Evolutionary conservation across 2,113 vertebrate genomes (phyloP).

Genomic region (Neotragus pygmaeus): DNA sequence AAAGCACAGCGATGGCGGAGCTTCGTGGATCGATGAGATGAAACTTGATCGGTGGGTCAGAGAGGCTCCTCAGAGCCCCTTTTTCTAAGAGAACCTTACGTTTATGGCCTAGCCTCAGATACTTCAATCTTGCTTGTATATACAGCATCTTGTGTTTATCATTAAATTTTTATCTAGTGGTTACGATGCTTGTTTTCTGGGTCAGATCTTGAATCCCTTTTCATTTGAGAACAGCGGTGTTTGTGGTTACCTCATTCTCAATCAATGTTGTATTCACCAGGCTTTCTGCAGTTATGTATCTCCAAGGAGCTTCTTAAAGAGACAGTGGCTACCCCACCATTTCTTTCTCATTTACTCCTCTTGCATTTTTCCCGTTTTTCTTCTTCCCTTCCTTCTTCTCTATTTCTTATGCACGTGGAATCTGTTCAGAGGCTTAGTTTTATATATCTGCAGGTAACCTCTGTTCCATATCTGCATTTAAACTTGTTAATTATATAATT

Average conservation of each 20-base stretch:
- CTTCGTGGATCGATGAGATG: slow-evolving; percentile 75
- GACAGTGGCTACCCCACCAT: slow-evolving; percentile 30
- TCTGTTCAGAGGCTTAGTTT: neutral
- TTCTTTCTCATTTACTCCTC: neutral
- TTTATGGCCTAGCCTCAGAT: slow-evolving; percentile 72
- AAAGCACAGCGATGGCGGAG: slow-evolving; percentile 71
- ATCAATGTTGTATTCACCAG: slow-evolving; percentile 82
- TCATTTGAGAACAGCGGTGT: slow-evolving; percentile 85
- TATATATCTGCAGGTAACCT: neutral
- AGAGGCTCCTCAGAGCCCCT: slow-evolving; percentile 68
- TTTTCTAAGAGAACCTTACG: slow-evolving; percentile 68
- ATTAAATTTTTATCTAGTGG: slow-evolving; percentile 86
- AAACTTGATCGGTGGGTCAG: slow-evolving; percentile 75
- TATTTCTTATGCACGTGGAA: neutral
- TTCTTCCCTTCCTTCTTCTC: neutral
- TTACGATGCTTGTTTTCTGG: slow-evolving; percentile 88
- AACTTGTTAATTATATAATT: neutral
- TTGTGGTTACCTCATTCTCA: slow-evolving; percentile 89
- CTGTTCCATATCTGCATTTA: neutral
- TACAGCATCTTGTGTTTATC: slow-evolving; percentile 83
- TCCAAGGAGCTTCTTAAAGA: slow-evolving; percentile 78
- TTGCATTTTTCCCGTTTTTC: neutral
- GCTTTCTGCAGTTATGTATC: slow-evolving; percentile 78
- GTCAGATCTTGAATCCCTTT: slow-evolving; percentile 86
- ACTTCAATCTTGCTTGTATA: slow-evolving; percentile 75